These are phyloP conservation scores for Euwallacea fornicatus DNA, from an alignment of 1,140 invertebrate genomes.

Conservation along the genomic window DNA sequence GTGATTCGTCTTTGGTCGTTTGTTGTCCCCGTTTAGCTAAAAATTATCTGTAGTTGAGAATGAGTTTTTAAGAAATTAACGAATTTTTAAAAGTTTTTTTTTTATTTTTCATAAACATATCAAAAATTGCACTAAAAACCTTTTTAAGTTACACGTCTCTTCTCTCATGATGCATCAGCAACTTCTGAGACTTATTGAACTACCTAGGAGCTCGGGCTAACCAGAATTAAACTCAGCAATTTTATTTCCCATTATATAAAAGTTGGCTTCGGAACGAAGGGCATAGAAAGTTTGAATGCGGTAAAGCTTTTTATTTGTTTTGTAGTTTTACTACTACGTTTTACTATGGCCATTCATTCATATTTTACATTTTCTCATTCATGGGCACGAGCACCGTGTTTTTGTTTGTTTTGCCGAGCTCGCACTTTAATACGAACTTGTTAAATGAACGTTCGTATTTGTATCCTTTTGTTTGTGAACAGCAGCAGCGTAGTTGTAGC, in stretches of 20 bases:
- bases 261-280: slow-evolving; percentile 38
- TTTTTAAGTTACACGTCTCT: not conserved
- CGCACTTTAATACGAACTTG: no score
- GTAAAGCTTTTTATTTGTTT: slow-evolving; percentile 52
- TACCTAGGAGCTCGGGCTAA: slow-evolving; percentile 15
- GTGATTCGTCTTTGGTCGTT: no score
- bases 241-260: slow-evolving; percentile 40
- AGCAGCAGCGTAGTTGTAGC: no score
- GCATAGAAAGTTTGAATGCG: slow-evolving; percentile 47
- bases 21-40: no score
- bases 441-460: no score
- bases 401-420: slow-evolving; percentile 32
- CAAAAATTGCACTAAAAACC: not conserved
- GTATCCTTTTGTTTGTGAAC: no score
- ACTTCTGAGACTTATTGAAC: not conserved
- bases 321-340: slow-evolving; percentile 52
- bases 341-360: slow-evolving; percentile 50
- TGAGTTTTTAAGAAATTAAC: not conserved
- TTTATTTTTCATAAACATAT: not conserved
- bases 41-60: no score
- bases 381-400: slow-evolving; percentile 44
- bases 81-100: not conserved
- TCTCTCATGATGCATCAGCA: not conserved
- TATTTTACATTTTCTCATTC: slow-evolving; percentile 51
- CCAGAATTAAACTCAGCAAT: slow-evolving; percentile 12